Conservation (phyloP, 2,888 invertebrate genomes). For the Ethmia dodecea region DNA sequence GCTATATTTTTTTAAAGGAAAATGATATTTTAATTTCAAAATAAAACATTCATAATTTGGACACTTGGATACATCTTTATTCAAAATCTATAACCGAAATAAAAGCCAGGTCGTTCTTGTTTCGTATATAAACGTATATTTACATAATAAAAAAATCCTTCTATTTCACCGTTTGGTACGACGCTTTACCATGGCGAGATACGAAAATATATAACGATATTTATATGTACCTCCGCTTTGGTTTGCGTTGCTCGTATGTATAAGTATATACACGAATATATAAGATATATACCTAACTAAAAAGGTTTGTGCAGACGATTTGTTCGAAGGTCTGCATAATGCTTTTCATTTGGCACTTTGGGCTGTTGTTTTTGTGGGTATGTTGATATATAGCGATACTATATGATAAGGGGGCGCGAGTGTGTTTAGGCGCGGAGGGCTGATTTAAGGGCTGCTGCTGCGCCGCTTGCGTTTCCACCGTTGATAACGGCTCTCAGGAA, state of each 20-base stretch:
- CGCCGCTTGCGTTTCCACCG: conserved; percentile 28
- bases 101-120: conserved; percentile 47
- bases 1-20: too few species aligned
- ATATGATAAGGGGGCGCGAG: conserved; percentile 14
- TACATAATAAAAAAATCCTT: conserved; percentile 32
- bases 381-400: conserved; percentile 22
- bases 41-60: background rate
- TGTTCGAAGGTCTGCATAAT: background rate
- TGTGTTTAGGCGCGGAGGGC: conserved; percentile 24
- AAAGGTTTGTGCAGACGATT: background rate
- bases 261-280: conserved; percentile 18
- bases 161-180: too few species aligned
- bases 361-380: conserved; percentile 1
- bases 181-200: background rate
- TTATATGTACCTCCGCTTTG: background rate
- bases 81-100: conserved; percentile 36
- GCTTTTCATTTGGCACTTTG: conserved; percentile 4
- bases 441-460: conserved; percentile 27
- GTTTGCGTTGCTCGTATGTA: conserved; percentile 5
- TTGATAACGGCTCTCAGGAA: conserved; percentile 30
- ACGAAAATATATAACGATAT: conserved; percentile 4
- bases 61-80: conserved; percentile 62
- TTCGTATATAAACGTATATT: conserved; percentile 50
- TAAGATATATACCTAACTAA: conserved; percentile 4
- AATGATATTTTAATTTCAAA: too few species aligned